Conservation (phyloP, 2,888 invertebrate species). For the Lasioglossum zephyrum region DNA sequence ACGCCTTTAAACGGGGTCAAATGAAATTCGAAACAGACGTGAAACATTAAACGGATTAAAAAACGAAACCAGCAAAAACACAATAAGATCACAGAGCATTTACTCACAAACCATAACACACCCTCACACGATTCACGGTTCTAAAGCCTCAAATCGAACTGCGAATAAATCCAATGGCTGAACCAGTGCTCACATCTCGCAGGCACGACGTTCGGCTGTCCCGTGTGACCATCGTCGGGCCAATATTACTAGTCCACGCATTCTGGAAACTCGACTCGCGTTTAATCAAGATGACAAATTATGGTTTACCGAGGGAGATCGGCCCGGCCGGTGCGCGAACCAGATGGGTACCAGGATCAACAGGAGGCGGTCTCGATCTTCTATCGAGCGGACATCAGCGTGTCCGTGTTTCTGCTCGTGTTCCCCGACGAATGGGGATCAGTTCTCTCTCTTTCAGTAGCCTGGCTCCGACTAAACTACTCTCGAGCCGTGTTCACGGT, state of each 20-base stretch:
- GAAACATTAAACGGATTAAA: not conserved
- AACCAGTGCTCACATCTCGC: not conserved
- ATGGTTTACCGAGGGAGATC: not conserved
- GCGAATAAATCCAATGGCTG: not conserved
- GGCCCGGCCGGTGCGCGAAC: not conserved
- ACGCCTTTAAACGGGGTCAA: not conserved
- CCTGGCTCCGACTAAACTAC: constrained; percentile 61
- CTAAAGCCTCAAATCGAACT: not conserved
- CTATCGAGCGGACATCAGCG: not conserved
- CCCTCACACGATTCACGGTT: not conserved
- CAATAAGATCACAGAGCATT: not conserved
- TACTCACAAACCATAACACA: not conserved
- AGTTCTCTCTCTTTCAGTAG: constrained; percentile 20
- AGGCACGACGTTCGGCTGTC: not conserved
- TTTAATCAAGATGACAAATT: constrained; percentile 4
- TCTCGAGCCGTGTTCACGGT: constrained; percentile 49
- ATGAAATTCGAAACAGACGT: not conserved
- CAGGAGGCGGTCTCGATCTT: not conserved
- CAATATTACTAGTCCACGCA: not conserved
- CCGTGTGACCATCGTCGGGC: not conserved
- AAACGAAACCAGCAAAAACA: not conserved
- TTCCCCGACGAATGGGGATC: too few relatives aligned
- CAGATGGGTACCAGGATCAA: constrained; percentile 10
- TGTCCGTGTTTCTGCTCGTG: not conserved
- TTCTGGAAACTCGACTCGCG: not conserved